Conservation (phyloP, 1,140 invertebrate species). For the Drosophila nasuta region DNA sequence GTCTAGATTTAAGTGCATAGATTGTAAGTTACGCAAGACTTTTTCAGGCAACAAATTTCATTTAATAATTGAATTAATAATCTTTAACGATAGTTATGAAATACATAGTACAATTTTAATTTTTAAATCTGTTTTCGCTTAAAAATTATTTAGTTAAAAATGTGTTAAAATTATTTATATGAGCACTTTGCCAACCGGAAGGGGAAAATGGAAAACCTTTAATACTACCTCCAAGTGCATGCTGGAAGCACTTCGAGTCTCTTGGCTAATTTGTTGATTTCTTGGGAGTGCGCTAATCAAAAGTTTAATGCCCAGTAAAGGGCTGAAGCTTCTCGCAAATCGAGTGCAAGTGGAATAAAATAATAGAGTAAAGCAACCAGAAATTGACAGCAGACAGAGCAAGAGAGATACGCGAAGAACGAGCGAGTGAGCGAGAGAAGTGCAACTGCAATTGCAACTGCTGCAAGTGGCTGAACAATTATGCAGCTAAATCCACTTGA, state of each 20-base stretch:
- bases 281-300: constrained; percentile 73
- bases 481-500: constrained; percentile 77
- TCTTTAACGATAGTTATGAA: too few relatives aligned
- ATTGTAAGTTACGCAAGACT: too few relatives aligned
- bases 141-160: too few relatives aligned
- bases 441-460: constrained; percentile 11
- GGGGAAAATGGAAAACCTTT: constrained; percentile 6
- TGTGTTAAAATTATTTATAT: neutral
- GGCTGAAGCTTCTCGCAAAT: constrained; percentile 3
- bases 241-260: constrained; percentile 31
- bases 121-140: too few relatives aligned
- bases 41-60: too few relatives aligned
- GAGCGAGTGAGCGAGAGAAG: neutral
- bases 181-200: constrained; percentile 4
- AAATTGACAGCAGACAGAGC: constrained; percentile 55
- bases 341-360: constrained; percentile 44
- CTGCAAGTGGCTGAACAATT: constrained; percentile 56
- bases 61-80: too few relatives aligned
- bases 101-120: too few relatives aligned
- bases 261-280: constrained; percentile 64
- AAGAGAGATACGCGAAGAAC: constrained; percentile 5
- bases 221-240: constrained; percentile 27
- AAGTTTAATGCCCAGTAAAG: constrained; percentile 66
- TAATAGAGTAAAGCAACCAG: constrained; percentile 58
- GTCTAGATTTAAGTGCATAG: too few relatives aligned